Conservation (phyloP, 2,113 vertebrate species). For the Enhydra lutris region DNA sequence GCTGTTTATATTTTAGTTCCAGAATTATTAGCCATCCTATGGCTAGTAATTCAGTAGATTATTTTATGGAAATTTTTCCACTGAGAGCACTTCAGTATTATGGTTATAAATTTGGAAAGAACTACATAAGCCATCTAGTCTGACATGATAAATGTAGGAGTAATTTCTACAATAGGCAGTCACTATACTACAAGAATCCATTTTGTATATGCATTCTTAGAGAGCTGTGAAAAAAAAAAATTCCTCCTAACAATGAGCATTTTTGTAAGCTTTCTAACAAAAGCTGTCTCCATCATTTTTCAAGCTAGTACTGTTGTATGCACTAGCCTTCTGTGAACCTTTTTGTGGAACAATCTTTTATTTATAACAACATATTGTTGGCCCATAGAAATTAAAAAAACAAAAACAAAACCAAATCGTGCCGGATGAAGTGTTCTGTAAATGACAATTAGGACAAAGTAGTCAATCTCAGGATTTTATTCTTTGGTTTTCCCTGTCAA, state of each 20-base stretch:
- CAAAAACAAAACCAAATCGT: neutral
- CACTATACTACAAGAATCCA: neutral
- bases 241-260: neutral
- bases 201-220: neutral
- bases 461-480: neutral
- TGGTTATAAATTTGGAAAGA: slow-evolving; percentile 10
- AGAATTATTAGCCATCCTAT: neutral
- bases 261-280: neutral
- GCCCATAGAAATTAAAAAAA: neutral
- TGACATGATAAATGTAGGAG: neutral
- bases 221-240: neutral
- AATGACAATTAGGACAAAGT: neutral
- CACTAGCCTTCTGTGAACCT: neutral
- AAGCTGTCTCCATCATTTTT: neutral
- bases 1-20: slow-evolving; percentile 19
- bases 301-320: neutral
- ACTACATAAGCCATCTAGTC: neutral
- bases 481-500: neutral
- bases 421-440: neutral
- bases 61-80: neutral
- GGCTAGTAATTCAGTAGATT: neutral
- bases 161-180: slow-evolving; percentile 15
- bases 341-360: neutral
- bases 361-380: neutral
- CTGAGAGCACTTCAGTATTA: neutral